Evolutionary conservation across 2,888 invertebrate species (phyloP), one percentile per base, ranked within the genome.

Genomic region (Andrena hattorfiana): DNA sequence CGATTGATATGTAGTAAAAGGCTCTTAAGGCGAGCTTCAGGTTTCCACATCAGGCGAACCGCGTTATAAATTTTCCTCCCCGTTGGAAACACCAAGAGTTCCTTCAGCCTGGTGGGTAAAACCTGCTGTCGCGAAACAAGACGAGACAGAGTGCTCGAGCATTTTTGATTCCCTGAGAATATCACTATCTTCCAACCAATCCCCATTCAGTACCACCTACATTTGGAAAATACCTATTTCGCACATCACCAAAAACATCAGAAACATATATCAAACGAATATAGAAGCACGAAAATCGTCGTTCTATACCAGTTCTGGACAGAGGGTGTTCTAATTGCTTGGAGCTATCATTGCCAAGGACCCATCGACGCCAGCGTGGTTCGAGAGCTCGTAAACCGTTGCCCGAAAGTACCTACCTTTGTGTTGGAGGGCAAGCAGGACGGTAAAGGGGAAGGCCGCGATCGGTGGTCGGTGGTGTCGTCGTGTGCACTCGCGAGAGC

Each of bases 371-470:
- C 28, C 42, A 4, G 42, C 42, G 23, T 32, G 10, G 48, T 23
- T 16, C 35, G 35, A n/a, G 56, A 42, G 42, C 56, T 63, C 63
- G 72, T 72, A 72, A 72, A 72, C 20, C 72, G 51, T 51, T 63
- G 35, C 20, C 72, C 63, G 72, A 72, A 72, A 63, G 72, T 42
- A 42, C 42, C 42, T 42, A 13, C 26, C 16, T 56, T 30, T 56
- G 73, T 59, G 73, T 59, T 66, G 26, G 73, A 66, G 42, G 64
- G 35, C 54, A 10, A 56, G 20, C 48, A 79, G 67, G 23, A 81
- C 67, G 66, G 72, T 78, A 71, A 72, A 42, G 74, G 79, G 66
- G 80, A 78, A 80, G 79, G 79, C 70, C 79, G 78, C 78, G 77
- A 32, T 35, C 73, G 42, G 42, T 56, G 56, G 26, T 26, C 23